A percentile compares a stretch with the other conserved stretches of the same genome.
Conservation (phyloP, 2,797 vertebrate species). For the Sebastes iracundus region DNA sequence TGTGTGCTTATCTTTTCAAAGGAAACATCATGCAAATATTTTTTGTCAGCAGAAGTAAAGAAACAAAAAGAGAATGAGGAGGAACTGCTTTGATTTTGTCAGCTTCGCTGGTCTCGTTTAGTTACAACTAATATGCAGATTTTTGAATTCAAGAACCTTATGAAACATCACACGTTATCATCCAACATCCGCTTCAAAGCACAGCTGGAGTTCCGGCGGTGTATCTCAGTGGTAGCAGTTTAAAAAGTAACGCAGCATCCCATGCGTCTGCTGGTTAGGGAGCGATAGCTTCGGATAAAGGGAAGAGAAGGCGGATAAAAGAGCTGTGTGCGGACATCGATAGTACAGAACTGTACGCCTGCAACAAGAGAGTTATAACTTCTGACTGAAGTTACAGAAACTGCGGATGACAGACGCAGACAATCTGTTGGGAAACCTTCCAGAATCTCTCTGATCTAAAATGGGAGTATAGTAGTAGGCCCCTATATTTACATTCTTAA, state of each 20-base stretch:
- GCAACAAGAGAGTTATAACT: background rate
- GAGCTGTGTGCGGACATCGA: background rate
- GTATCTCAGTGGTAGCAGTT: conserved; percentile 18
- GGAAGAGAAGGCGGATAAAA: conserved; percentile 27
- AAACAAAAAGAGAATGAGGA: background rate
- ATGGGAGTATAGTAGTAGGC: background rate
- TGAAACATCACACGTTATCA: conserved; percentile 30
- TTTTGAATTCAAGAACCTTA: conserved; percentile 24
- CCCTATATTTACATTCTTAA: background rate
- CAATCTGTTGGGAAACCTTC: background rate
- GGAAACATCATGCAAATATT: background rate
- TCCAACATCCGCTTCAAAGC: conserved; percentile 56
- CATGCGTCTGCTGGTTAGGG: conserved; percentile 10
- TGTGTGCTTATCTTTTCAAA: background rate
- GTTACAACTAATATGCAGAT: conserved; percentile 26
- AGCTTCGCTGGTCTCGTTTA: background rate
- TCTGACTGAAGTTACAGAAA: conserved; percentile 9
- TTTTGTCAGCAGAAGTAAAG: background rate
- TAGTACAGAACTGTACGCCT: background rate
- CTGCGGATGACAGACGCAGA: conserved; percentile 7
- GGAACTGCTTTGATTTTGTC: conserved; percentile 6
- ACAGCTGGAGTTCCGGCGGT: conserved; percentile 32
- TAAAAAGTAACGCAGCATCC: conserved; percentile 47
- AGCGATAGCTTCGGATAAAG: conserved; percentile 31
- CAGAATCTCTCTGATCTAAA: background rate